These are phyloP conservation scores for Cyclophora punctaria DNA, from an alignment of 2,888 invertebrate genomes.

Conservation along the genomic window DNA sequence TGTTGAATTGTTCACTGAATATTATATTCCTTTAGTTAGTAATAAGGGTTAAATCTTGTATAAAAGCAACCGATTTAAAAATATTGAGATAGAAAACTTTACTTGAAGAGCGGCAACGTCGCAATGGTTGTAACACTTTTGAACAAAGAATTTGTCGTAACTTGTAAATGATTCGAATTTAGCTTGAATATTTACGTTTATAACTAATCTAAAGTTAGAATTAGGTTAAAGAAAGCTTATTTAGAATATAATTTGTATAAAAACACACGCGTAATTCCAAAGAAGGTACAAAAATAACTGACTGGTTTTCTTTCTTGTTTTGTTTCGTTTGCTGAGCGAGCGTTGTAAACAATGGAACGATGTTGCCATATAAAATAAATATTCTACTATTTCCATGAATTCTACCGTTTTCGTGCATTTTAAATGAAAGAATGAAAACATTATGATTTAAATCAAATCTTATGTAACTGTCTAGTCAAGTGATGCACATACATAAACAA, in stretches of 20 bases:
- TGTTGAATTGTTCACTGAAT: constrained; percentile 25
- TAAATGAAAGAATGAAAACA: no score
- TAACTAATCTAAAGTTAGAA: not conserved
- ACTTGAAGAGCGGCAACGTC: constrained; percentile 61
- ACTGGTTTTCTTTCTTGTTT: constrained; percentile 32
- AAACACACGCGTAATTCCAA: constrained; percentile 16
- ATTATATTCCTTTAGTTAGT: constrained; percentile 18
- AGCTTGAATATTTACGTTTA: not conserved
- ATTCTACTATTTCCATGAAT: constrained; percentile 18
- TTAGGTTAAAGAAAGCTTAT: not conserved
- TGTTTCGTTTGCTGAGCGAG: constrained; percentile 36
- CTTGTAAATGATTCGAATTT: not conserved
- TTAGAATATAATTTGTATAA: constrained; percentile 1
- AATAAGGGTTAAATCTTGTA: constrained; percentile 7
- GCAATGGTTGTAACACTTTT: constrained; percentile 34
- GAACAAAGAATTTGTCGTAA: constrained; percentile 41
- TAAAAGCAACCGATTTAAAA: constrained; percentile 4
- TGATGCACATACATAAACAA: no score
- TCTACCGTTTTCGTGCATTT: not conserved
- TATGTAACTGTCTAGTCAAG: no score
- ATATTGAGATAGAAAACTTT: constrained; percentile 27
- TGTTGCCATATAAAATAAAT: constrained; percentile 32
- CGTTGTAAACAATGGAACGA: constrained; percentile 51
- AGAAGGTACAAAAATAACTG: constrained; percentile 37
- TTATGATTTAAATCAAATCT: no score